These are phyloP conservation scores for Drosophila mettleri DNA, from an alignment of 2,888 invertebrate genomes.

Conservation along the genomic window DNA sequence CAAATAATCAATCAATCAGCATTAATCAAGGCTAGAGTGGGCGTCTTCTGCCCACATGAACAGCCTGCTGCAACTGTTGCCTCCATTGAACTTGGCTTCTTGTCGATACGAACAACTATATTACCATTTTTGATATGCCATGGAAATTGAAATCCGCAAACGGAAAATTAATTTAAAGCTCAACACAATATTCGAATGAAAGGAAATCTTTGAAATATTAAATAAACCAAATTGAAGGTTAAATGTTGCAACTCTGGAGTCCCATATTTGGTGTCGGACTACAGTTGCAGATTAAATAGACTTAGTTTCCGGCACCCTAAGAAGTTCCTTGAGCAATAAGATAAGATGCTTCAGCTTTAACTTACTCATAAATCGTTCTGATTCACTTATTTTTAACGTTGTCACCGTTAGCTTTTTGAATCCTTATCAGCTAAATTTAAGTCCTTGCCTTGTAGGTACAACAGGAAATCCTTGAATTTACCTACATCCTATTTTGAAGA, in stretches of 20 bases:
- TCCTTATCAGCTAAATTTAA: neutral
- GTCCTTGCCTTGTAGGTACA: neutral
- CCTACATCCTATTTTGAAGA: neutral
- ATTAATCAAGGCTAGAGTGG: slow-evolving; percentile 71
- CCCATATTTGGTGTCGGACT: neutral
- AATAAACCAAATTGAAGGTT: neutral
- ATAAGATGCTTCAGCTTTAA: neutral
- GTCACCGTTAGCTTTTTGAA: neutral
- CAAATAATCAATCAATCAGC: slow-evolving; percentile 82
- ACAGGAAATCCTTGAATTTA: neutral
- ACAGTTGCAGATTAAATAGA: neutral
- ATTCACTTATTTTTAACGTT: neutral
- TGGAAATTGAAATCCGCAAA: slow-evolving; percentile 30
- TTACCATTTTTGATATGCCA: slow-evolving; percentile 31
- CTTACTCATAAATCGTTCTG: neutral
- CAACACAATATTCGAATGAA: neutral
- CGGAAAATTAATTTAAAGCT: slow-evolving; percentile 24
- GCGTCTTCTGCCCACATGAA: slow-evolving; percentile 25
- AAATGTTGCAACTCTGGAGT: neutral
- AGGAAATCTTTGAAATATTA: neutral
- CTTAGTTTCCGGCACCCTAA: neutral
- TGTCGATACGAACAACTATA: slow-evolving; percentile 20
- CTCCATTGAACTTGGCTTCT: neutral
- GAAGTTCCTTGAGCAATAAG: neutral
- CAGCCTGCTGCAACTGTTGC: slow-evolving; percentile 56